Evolutionary conservation across 2,888 invertebrate species (phyloP).

Genomic region (Epirrhoe alternata): DNA sequence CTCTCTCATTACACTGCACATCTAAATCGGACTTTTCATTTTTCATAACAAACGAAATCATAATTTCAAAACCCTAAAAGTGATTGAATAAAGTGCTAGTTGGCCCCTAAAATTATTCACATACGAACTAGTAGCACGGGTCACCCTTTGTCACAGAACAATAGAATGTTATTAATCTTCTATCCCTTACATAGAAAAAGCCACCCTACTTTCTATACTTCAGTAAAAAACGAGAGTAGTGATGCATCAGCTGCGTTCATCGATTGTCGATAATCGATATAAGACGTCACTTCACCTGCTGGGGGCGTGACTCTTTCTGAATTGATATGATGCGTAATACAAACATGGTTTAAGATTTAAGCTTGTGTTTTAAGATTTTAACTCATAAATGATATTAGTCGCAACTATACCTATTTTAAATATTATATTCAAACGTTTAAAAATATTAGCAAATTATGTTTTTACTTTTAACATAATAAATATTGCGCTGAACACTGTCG

Average conservation of each 20-base stretch:
- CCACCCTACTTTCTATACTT: conserved; percentile 5
- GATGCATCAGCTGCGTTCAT: conserved; percentile 38
- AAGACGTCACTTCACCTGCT: conserved; percentile 11
- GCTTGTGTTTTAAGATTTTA: too few species aligned
- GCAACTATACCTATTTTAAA: too few species aligned
- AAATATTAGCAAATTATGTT: too few species aligned
- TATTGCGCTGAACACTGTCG: too few species aligned
- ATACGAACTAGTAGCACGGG: not conserved
- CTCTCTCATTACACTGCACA: too few species aligned
- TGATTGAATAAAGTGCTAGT: not conserved
- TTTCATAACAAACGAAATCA: not conserved
- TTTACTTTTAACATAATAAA: too few species aligned
- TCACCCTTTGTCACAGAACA: conserved; percentile 11
- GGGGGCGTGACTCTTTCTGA: conserved; percentile 45
- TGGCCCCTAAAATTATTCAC: not conserved
- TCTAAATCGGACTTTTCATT: too few species aligned
- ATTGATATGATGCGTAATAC: not conserved
- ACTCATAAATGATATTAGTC: not conserved
- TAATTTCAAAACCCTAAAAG: not conserved
- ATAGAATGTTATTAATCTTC: conserved; percentile 15
- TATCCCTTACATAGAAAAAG: conserved; percentile 11
- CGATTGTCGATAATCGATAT: conserved; percentile 50
- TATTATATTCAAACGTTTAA: too few species aligned
- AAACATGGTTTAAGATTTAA: not conserved
- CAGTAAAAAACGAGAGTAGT: conserved; percentile 17